Evolutionary conservation across 2,113 vertebrate genomes (phyloP).

Genomic region (Eonycteris spelaea): DNA sequence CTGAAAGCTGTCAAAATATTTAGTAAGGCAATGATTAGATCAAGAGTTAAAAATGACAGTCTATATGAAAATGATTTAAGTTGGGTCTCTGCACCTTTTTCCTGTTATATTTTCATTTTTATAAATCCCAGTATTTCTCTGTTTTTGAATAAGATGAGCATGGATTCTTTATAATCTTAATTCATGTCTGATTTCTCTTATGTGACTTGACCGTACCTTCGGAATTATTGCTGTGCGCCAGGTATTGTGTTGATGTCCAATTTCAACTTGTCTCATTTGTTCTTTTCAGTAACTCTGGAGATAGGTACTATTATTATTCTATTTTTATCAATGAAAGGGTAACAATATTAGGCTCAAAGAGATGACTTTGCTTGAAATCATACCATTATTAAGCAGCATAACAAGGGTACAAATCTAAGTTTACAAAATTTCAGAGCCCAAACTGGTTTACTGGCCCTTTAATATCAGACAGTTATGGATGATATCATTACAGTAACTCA

Average conservation of each 20-base stretch:
- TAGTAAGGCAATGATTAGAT: slow-evolving; percentile 22
- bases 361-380: slow-evolving; percentile 1
- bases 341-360: not conserved
- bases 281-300: not conserved
- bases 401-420: not conserved
- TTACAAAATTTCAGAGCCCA: not conserved
- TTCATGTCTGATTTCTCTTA: slow-evolving; percentile 37
- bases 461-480: not conserved
- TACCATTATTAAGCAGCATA: not conserved
- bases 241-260: not conserved
- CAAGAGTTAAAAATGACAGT: slow-evolving; percentile 48
- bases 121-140: not conserved
- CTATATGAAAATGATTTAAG: slow-evolving; percentile 33
- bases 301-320: not conserved
- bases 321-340: not conserved
- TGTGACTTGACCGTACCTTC: not conserved
- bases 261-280: not conserved
- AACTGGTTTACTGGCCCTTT: slow-evolving; percentile 2
- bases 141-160: slow-evolving; percentile 3
- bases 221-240: not conserved
- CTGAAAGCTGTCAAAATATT: slow-evolving; percentile 59
- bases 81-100: slow-evolving; percentile 23
- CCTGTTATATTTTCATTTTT: slow-evolving; percentile 20
- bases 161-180: slow-evolving; percentile 30
- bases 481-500: not conserved